Evolutionary conservation across 2,113 vertebrate species (phyloP).

Genomic region (Pteruthius melanotis): DNA sequence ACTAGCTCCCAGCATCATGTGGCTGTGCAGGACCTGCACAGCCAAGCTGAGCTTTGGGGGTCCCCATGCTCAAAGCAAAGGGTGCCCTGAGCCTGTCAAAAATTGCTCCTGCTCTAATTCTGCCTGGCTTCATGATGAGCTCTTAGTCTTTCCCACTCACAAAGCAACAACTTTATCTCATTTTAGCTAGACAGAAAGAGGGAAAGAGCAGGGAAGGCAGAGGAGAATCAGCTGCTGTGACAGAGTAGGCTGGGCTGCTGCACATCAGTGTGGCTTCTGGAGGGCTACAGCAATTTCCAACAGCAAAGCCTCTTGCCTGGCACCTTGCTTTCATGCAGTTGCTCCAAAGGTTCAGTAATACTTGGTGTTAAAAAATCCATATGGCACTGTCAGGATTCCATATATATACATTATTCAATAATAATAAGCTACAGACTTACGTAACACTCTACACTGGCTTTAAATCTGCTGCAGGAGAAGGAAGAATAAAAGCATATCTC

Average conservation of each 20-base stretch:
- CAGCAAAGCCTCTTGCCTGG: not conserved
- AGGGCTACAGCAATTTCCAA: not conserved
- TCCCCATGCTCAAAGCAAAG: fast-evolving
- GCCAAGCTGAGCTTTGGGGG: not conserved
- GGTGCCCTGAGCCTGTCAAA: fast-evolving
- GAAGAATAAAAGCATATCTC: not conserved
- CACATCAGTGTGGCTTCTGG: not conserved
- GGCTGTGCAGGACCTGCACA: not conserved
- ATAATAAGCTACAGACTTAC: not conserved
- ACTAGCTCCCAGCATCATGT: not conserved
- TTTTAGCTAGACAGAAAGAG: not conserved
- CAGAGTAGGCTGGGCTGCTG: not conserved
- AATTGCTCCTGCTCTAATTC: not conserved
- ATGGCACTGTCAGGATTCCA: not conserved
- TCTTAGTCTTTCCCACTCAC: not conserved
- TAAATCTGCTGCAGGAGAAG: not conserved
- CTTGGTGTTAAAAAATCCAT: not conserved
- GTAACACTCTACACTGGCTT: not conserved
- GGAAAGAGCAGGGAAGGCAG: not conserved
- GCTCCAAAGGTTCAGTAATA: not conserved
- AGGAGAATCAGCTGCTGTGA: not conserved
- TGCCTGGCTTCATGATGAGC: not conserved
- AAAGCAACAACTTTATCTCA: not conserved
- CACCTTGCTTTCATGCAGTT: not conserved
- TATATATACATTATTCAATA: not conserved